Evolutionary conservation across 92 coral and sea anemone species (phyloP), one percentile per base, ranked within the genome.

Genomic region (Plumapathes pennacea): DNA sequence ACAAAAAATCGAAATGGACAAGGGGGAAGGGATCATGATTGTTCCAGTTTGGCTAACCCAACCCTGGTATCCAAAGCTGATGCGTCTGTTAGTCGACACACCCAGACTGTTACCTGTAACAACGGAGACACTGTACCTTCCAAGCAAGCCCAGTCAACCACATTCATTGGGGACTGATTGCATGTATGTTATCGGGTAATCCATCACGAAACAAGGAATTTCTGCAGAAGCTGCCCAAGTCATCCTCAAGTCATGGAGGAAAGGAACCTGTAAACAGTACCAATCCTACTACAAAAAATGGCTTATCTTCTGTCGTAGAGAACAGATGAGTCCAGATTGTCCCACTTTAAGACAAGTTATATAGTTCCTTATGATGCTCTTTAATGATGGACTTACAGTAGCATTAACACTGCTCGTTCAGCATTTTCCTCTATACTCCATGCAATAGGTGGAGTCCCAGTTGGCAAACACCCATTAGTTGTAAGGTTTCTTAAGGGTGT

Each of bases 401-500:
- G 60, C 23, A 13, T 53, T 1, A 32, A 53, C 42, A 41, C 42
- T 53, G 42, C 60, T 32, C 40, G 60, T 28, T 53, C 25, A 2
- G 60, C 60, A 0, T 31, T 53, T 53, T 30, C 42, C 7, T 53
- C 42, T 8, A 32, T 18, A 53, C 42, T 53, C 42, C 60, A 39
- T 28, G 18, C 41, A 53, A 19, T 31, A 30, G 41, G 24, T 31
- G 41, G 60, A 14, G 11, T 53, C 4, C 60, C 60, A 31, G 8
- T 28, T 30, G 11, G n/a, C 10, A 13, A 25, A 20, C 38, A 51
- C 20, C 70, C 61, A 24, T 12, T 71, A 8, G 59, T 58, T 17
- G 27, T 53, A 5, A 41, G 72, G 28, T 64, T 64, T 24, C 61
- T 46, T 25, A 42, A 58, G 51, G 66, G 60, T 29, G 60, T 47